Base-by-base conservation (phyloP, 2,113 vertebrate genomes). In the Chloebia gouldiae region DNA sequence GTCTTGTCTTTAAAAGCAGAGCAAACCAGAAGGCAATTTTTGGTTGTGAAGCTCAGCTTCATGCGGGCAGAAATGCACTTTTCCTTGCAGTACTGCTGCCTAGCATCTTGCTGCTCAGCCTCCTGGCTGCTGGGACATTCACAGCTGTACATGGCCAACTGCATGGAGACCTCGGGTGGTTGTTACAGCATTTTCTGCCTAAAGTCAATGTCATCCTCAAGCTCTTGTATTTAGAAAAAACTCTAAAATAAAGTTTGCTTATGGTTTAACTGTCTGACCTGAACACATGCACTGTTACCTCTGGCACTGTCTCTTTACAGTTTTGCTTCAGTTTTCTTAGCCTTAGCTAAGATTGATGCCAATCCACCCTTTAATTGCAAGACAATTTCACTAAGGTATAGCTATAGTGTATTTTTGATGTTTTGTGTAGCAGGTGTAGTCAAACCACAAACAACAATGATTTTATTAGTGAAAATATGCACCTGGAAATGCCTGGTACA, bases 61-160 rank as follows among this genome's bases (percentile, higher is more conserved):
- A 18, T 39, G 10, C n/a, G 31, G 44, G 13, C 21, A 88, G 47
- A 93, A 63, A n/a, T 20, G 24, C 30, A 40, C 17, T 82, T 81
- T 61, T 65, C 37, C 61, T 50, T 82, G 56, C 21, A 49, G 13
- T 25, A 37, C 45, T 79, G 39, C 51, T 5, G 3, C 12, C 28
- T 71, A 63, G 28, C 2, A 3, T 37, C 31, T 37, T 3, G 4
- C 60, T 73, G 45, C 65, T 87, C 65, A 65, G 31, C 40, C 56
- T 23, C 13, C 16, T 60, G 44, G 31, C 39, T 68, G 6, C 14
- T 85, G 45, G 42, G 50, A 15, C 33, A 49, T 61, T 23, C 12
- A 30, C 23, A 64, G 2, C 33, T 2, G 0, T 54, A 15, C 22
- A 6, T 1, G 1, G 39, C 25, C 56, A 59, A 4, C 27, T 39